Conservation (phyloP, 2,888 invertebrate species). For the Agrotis segetum region DNA sequence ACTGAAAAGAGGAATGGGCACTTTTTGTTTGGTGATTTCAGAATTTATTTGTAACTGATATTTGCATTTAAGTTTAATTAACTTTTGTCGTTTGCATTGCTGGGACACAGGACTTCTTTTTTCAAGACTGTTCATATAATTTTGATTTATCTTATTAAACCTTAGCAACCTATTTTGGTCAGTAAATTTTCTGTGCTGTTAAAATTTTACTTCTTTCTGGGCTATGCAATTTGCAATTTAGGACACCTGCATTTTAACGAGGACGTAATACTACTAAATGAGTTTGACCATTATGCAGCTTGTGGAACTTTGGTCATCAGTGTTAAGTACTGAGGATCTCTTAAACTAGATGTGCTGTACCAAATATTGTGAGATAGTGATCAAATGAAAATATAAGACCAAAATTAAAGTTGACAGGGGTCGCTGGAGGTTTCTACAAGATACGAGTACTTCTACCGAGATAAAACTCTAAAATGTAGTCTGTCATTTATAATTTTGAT, state of each 20-base stretch:
- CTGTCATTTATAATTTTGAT: too few species aligned
- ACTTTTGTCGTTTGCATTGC: background rate
- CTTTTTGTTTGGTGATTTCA: background rate
- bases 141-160: too few species aligned
- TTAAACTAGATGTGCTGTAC: background rate
- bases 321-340: background rate
- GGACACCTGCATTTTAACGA: slow-evolving; percentile 21
- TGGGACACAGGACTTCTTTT: too few species aligned
- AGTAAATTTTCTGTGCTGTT: background rate
- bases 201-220: background rate
- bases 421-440: too few species aligned
- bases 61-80: background rate
- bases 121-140: too few species aligned
- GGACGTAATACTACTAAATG: slow-evolving; percentile 26
- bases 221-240: slow-evolving; percentile 24
- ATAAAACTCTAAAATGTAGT: too few species aligned
- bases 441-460: too few species aligned
- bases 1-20: background rate
- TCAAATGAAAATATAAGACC: background rate
- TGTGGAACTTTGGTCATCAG: slow-evolving; percentile 3
- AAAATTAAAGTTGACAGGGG: too few species aligned
- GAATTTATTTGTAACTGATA: background rate
- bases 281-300: slow-evolving; percentile 24
- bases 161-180: too few species aligned
- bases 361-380: too few species aligned